Percentiles rank a stretch among this genome's conserved stretches.
Conservation (phyloP, 2,113 vertebrate species). For the Boleophthalmus pectinirostris region DNA sequence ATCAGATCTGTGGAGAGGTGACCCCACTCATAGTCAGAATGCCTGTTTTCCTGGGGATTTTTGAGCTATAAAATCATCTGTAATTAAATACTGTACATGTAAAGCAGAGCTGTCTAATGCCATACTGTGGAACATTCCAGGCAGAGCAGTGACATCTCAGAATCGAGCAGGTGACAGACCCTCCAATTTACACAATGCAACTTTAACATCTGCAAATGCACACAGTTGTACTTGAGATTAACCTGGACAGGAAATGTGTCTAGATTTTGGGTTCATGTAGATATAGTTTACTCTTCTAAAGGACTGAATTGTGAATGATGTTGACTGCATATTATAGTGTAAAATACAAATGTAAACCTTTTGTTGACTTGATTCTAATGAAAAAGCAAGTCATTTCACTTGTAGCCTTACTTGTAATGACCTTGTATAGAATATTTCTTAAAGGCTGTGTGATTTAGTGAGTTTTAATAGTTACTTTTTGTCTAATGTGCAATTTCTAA, state of each 20-base stretch:
- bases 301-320: neutral
- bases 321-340: neutral
- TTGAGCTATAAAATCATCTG: no score
- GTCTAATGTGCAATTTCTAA: constrained; percentile 51
- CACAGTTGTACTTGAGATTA: neutral
- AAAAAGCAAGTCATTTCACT: neutral
- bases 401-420: constrained; percentile 17
- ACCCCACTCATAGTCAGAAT: no score
- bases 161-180: no score
- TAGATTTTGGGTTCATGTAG: neutral
- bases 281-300: neutral
- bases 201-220: no score
- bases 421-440: constrained; percentile 22
- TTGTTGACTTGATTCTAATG: neutral
- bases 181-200: no score
- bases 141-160: no score
- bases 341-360: neutral
- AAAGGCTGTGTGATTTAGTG: neutral
- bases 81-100: no score
- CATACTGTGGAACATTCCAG: no score
- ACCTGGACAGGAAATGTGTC: neutral
- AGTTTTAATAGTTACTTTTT: constrained; percentile 23
- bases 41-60: no score
- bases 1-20: no score
- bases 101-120: no score